phyloP scores from a whole-genome alignment of 1,140 invertebrate species.

The Drosophila ironensis region DNA sequence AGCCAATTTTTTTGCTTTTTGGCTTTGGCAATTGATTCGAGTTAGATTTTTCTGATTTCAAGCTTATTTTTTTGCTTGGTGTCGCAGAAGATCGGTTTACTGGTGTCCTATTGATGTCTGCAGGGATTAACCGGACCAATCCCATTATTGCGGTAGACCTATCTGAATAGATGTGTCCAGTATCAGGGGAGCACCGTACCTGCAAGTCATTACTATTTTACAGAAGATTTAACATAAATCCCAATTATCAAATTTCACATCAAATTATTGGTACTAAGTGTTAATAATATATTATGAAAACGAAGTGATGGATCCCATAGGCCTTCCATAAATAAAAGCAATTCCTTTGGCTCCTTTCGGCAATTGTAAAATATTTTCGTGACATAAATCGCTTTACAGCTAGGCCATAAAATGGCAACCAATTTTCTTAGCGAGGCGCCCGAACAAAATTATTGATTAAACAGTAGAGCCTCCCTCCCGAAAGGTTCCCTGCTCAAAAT shows the following conservation, averaged over 20 bases:
- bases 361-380: constrained; percentile 11
- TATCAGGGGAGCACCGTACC: too few relatives aligned
- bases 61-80: not conserved
- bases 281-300: too few relatives aligned
- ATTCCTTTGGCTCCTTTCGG: not conserved
- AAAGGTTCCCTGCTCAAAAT: not conserved
- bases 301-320: too few relatives aligned
- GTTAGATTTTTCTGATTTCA: constrained; percentile 33
- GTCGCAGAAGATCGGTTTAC: constrained; percentile 28
- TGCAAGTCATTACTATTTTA: not conserved
- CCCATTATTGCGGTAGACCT: not conserved
- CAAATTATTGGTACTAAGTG: not conserved
- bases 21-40: constrained; percentile 62
- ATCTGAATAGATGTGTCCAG: too few relatives aligned
- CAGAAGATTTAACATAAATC: not conserved
- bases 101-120: constrained; percentile 8
- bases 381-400: constrained; percentile 19
- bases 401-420: constrained; percentile 21
- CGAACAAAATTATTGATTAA: constrained; percentile 61
- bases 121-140: constrained; percentile 30
- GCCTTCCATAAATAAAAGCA: not conserved
- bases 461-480: constrained; percentile 35
- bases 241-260: not conserved
- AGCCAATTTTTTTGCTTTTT: constrained; percentile 23
- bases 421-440: constrained; percentile 1